Conservation (phyloP, 2,888 invertebrate genomes). For the Drosophila villosipedis region DNA sequence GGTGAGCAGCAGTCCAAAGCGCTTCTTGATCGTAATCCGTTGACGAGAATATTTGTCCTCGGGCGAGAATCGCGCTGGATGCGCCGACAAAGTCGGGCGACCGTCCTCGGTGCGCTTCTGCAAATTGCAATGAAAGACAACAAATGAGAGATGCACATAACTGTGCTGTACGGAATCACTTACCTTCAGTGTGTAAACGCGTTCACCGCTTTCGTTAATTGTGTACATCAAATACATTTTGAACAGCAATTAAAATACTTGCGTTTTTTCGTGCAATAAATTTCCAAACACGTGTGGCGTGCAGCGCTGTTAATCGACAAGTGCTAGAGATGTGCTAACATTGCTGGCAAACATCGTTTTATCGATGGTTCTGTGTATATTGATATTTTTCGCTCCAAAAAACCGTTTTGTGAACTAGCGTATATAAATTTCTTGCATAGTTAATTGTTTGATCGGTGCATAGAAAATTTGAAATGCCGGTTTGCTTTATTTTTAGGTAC, state of each 20-base stretch:
- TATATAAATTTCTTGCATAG: background rate
- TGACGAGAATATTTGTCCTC: conserved; percentile 97
- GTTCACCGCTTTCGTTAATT: conserved; percentile 91
- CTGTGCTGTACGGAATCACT: conserved; percentile 40
- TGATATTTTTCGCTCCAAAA: background rate
- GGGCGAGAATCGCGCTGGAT: conserved; percentile 97
- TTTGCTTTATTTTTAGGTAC: background rate
- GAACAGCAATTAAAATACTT: background rate
- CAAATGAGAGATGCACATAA: background rate
- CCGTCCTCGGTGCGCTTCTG: conserved; percentile 93
- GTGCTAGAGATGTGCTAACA: background rate
- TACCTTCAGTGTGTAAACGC: conserved; percentile 95
- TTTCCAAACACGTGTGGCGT: conserved; percentile 60
- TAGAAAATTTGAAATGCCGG: background rate
- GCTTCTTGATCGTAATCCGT: conserved; percentile 94
- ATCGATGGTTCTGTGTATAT: background rate
- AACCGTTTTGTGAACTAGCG: background rate
- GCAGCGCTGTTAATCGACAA: conserved; percentile 20
- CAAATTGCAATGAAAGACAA: background rate
- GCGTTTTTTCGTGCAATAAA: conserved; percentile 17
- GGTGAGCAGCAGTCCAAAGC: conserved; percentile 94
- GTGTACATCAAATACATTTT: conserved; percentile 92
- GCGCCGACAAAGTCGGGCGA: conserved; percentile 94
- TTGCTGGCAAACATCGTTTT: background rate
- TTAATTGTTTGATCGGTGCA: background rate